phyloP scores from a whole-genome alignment of 2,888 invertebrate species.

The Tetanocera ferruginea region DNA sequence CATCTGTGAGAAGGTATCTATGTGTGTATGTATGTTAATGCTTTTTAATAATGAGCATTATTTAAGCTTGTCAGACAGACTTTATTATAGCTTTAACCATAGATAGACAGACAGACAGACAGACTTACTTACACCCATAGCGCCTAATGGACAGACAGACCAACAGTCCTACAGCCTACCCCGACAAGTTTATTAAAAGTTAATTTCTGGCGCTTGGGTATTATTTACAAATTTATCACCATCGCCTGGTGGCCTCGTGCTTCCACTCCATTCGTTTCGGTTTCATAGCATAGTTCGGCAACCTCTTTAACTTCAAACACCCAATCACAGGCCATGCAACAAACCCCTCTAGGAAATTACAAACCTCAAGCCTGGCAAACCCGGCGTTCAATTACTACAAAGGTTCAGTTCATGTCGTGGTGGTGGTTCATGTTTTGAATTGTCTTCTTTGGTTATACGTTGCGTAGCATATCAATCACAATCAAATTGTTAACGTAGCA shows the following conservation, averaged over 20 bases:
- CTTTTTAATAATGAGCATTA: too few species aligned
- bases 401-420: neutral
- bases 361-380: neutral
- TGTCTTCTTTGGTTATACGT: neutral
- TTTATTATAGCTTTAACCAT: too few species aligned
- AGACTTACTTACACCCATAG: neutral
- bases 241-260: neutral
- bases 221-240: constrained; percentile 14
- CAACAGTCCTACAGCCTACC: neutral
- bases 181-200: constrained; percentile 13
- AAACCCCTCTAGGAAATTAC: neutral
- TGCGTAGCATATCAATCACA: constrained; percentile 1
- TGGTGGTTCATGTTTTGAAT: neutral
- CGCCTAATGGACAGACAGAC: neutral
- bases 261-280: neutral
- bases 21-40: too few species aligned
- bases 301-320: neutral
- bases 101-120: too few species aligned
- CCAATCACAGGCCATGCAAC: neutral
- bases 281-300: neutral
- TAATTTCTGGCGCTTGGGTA: constrained; percentile 16
- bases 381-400: neutral
- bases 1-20: too few species aligned
- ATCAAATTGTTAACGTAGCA: constrained; percentile 6
- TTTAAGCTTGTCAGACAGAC: too few species aligned